A percentile compares a stretch with the other conserved stretches of the same genome.
Conservation (phyloP, 2,113 vertebrate genomes). For the Kryptolebias marmoratus region DNA sequence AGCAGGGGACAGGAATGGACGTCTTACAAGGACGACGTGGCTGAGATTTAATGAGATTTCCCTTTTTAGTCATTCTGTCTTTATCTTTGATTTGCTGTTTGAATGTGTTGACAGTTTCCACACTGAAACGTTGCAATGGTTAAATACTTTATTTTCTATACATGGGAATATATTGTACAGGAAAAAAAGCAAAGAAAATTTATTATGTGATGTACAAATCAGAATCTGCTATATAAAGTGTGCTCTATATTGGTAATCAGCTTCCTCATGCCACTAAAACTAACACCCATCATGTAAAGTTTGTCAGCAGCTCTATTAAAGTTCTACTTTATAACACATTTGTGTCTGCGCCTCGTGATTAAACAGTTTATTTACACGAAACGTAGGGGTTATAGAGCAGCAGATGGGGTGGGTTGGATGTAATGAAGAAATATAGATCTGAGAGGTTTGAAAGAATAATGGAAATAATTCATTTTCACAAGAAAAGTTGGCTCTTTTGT, state of each 20-base stretch:
- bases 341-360: constrained; percentile 9
- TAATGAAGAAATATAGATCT: no score
- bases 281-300: constrained; percentile 56
- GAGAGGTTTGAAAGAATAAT: neutral
- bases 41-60: constrained; percentile 20
- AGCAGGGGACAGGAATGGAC: neutral
- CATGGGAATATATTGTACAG: constrained; percentile 36
- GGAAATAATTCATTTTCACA: no score
- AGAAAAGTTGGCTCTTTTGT: no score
- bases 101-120: constrained; percentile 42
- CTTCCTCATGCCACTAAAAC: constrained; percentile 62
- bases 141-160: constrained; percentile 53
- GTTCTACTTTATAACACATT: constrained; percentile 68
- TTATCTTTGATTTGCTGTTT: constrained; percentile 6
- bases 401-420: no score
- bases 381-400: no score
- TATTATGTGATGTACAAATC: constrained; percentile 56
- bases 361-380: neutral
- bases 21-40: neutral
- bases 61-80: constrained; percentile 12
- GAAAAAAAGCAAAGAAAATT: constrained; percentile 22
- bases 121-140: constrained; percentile 62
- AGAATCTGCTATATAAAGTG: constrained; percentile 42
- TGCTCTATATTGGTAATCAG: constrained; percentile 52
- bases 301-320: constrained; percentile 73